Conservation (phyloP, 2,888 invertebrate species). For the Philereme transversata region DNA sequence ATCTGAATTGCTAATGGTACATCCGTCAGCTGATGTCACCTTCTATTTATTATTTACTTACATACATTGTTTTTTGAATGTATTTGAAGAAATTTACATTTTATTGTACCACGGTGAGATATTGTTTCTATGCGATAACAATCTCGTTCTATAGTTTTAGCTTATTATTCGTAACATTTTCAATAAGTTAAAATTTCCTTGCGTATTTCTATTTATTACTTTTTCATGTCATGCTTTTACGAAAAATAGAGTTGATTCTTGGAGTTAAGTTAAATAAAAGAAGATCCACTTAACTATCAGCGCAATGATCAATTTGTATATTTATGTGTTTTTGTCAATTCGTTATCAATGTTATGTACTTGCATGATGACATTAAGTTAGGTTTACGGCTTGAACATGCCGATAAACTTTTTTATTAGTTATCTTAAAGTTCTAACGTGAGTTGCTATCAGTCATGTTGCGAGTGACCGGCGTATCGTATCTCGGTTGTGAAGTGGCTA, state of each 20-base stretch:
- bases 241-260: too few species aligned
- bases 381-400: conserved; percentile 16
- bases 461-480: conserved; percentile 14
- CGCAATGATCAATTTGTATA: too few species aligned
- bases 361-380: too few species aligned
- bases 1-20: conserved; percentile 58
- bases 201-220: too few species aligned
- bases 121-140: not conserved
- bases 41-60: conserved; percentile 43
- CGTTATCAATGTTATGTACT: too few species aligned
- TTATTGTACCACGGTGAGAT: not conserved
- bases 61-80: conserved; percentile 29
- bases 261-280: too few species aligned
- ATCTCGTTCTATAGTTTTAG: too few species aligned
- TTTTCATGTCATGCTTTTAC: too few species aligned
- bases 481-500: conserved; percentile 15
- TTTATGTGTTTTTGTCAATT: too few species aligned
- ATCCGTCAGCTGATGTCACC: conserved; percentile 46
- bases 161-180: too few species aligned
- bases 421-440: conserved; percentile 22
- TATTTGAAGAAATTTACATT: conserved; percentile 21
- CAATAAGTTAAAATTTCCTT: too few species aligned
- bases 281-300: too few species aligned
- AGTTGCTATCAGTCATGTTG: conserved; percentile 24
- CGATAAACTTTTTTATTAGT: conserved; percentile 16